Evolutionary conservation across 2,888 invertebrate genomes (phyloP).

Genomic region (Epistrophe grossulariae): DNA sequence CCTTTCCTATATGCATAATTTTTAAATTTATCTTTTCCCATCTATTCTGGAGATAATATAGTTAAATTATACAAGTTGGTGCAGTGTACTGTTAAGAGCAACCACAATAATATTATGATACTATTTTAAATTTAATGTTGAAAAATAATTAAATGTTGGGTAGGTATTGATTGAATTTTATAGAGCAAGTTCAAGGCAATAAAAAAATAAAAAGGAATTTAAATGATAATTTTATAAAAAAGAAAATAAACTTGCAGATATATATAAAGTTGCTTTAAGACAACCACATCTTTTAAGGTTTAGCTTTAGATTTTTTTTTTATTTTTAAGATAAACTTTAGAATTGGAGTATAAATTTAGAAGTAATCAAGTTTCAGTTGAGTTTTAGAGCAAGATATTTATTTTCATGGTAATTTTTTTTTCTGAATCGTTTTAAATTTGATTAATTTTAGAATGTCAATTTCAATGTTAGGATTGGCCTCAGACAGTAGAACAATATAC

Average conservation of each 20-base stretch:
- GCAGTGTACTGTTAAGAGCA: background rate
- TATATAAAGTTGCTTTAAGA: background rate
- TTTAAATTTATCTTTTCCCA: background rate
- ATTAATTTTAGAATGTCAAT: too few relatives aligned
- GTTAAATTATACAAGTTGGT: too few relatives aligned
- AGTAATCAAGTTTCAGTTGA: too few relatives aligned
- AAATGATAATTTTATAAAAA: background rate
- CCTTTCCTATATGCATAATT: background rate
- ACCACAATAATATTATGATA: background rate
- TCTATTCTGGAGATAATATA: too few relatives aligned
- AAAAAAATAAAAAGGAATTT: background rate
- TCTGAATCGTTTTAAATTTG: too few relatives aligned
- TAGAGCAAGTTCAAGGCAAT: constrained; percentile 24
- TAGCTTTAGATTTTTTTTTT: too few relatives aligned
- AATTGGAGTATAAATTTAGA: too few relatives aligned
- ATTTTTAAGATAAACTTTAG: too few relatives aligned
- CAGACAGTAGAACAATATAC: too few relatives aligned
- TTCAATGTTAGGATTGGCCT: too few relatives aligned
- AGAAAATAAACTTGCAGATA: background rate
- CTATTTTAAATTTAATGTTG: constrained; percentile 2
- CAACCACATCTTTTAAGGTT: background rate
- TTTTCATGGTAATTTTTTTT: too few relatives aligned
- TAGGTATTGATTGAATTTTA: constrained; percentile 23
- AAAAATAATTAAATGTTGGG: constrained; percentile 17
- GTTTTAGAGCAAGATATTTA: too few relatives aligned